Base-by-base conservation (phyloP, 1,140 invertebrate genomes). In the Leucophenga varia region DNA sequence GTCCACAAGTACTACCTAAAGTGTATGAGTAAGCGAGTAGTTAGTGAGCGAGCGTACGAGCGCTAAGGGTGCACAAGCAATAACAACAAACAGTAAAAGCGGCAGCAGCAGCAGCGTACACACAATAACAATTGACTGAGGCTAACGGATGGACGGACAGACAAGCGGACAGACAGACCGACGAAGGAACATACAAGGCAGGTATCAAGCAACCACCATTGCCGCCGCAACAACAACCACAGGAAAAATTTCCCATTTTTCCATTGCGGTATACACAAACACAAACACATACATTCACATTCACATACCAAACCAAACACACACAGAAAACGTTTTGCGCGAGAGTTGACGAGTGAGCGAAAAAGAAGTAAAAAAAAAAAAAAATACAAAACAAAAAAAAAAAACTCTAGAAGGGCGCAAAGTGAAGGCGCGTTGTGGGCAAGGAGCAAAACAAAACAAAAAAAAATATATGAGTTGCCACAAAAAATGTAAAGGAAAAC, bases 231-330 rank as follows among this genome's bases (percentile, higher is more conserved):
- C 69, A 72, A 72, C 69, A 72, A 67, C 69, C 64, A 69, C 69
- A 72, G 70, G 41, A 72, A 72, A 71, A 72, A 69, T 72, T 72
- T 72, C 69, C 69, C 69, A 72, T 72, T 72, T 72, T 72, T 72
- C 69, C 69, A 72, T 72, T 72, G 69, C 59, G 69, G 69, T 57
- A 38, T 60, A 38, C 50, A 52, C 48, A 47, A 51, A 45, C 49
- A 50, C 53, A 49, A 49, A 49, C 53, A 55, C 52, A 37, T 6
- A 37, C 35, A 37, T 17, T 17, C 16, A 37, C 16, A 37, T 12
- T 17, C 3, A 37, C 32, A 34, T 14, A 37, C 35, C 16, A 12
- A 37, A 13, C 8, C 3, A 17, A 13, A 37, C 35, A 18, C 6
- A 19, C 35, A 37, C 35, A 37, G 32, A n/a, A n/a, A n/a, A n/a